Percentiles rank a stretch among this genome's conserved stretches.
Evolutionary conservation across 2,888 invertebrate species (phyloP).

Genomic region (Lomographa bimaculata): DNA sequence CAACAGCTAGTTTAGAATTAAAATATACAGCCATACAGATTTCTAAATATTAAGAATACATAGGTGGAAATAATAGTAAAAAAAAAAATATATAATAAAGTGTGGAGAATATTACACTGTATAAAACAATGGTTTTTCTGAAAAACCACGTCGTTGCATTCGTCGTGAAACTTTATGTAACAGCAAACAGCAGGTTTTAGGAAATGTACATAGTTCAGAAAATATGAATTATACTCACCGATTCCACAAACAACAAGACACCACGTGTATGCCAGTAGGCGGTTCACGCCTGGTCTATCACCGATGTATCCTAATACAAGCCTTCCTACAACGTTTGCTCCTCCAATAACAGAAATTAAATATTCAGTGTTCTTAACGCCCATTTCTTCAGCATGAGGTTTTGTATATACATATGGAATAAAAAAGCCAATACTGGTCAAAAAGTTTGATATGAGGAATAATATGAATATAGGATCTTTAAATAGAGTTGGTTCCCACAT

Average conservation of each 20-base stretch:
- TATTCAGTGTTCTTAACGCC: constrained; percentile 86
- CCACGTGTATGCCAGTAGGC: constrained; percentile 94
- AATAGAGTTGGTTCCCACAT: constrained; percentile 95
- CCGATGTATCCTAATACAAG: constrained; percentile 94
- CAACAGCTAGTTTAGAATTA: too few relatives aligned
- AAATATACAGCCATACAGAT: too few relatives aligned
- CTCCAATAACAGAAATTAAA: constrained; percentile 91
- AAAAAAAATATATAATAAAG: too few relatives aligned
- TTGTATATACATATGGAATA: constrained; percentile 95
- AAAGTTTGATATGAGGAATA: constrained; percentile 97
- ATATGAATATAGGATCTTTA: constrained; percentile 92
- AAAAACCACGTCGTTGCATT: too few relatives aligned
- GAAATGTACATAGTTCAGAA: too few relatives aligned
- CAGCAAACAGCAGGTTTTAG: too few relatives aligned
- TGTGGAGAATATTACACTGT: too few relatives aligned
- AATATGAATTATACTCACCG: too few relatives aligned
- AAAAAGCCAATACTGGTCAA: constrained; percentile 97
- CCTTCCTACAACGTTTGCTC: constrained; percentile 94
- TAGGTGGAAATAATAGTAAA: too few relatives aligned
- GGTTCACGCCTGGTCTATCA: constrained; percentile 95
- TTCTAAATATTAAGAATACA: too few relatives aligned
- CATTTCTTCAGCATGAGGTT: constrained; percentile 87
- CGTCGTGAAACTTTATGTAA: too few relatives aligned
- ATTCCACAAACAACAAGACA: constrained; percentile 95
- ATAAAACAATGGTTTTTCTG: too few relatives aligned